Percentiles rank a stretch among this genome's conserved stretches.
phyloP scores from a whole-genome alignment of 2,888 invertebrate species.

The Zootermopsis nevadensis region DNA sequence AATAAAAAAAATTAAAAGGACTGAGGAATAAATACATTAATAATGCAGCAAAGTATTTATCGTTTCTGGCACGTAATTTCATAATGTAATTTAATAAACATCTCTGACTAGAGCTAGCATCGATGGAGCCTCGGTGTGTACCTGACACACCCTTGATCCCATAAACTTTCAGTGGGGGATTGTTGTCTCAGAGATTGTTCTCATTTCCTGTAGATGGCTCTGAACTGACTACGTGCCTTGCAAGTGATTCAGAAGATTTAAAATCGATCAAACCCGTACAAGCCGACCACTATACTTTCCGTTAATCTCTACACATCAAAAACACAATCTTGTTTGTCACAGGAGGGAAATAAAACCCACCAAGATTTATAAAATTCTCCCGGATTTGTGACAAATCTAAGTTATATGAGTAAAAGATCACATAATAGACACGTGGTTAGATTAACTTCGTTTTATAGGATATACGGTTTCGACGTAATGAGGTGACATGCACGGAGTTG shows the following conservation, averaged over 20 bases:
- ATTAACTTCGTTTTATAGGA: too few relatives aligned
- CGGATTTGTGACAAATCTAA: too few relatives aligned
- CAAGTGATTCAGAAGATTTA: constrained; percentile 9
- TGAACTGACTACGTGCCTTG: constrained; percentile 22
- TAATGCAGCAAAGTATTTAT: too few relatives aligned
- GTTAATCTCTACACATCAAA: not conserved
- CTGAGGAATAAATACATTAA: too few relatives aligned
- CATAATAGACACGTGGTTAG: too few relatives aligned
- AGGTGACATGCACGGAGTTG: too few relatives aligned
- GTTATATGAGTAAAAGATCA: too few relatives aligned
- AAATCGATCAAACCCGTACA: constrained; percentile 7
- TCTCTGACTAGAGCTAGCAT: not conserved
- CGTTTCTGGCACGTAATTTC: not conserved
- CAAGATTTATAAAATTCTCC: too few relatives aligned
- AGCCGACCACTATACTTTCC: not conserved
- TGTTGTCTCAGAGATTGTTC: not conserved
- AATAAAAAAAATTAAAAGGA: too few relatives aligned
- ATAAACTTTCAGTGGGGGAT: not conserved
- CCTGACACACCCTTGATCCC: not conserved
- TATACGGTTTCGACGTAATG: too few relatives aligned
- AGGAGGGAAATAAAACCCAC: not conserved
- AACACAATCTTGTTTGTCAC: not conserved
- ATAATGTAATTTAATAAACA: constrained; percentile 11
- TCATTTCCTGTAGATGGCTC: constrained; percentile 14
- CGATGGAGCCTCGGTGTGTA: not conserved